These are phyloP conservation scores for Spheniscus mendiculus DNA, from an alignment of 2,113 vertebrate species.

Conservation along the genomic window DNA sequence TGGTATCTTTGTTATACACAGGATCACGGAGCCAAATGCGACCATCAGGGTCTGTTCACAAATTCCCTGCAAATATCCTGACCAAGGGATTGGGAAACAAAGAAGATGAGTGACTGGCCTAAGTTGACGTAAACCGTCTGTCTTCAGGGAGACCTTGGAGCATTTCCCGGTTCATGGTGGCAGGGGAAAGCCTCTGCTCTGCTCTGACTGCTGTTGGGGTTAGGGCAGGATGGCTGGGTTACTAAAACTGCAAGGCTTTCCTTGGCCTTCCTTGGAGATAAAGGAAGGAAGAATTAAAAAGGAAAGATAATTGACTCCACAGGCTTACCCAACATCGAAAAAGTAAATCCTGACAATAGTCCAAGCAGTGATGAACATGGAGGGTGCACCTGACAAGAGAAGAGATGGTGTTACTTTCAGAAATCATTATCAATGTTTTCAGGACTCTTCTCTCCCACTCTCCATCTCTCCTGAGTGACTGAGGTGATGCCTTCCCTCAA, in stretches of 20 bases:
- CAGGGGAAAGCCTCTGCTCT: neutral
- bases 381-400: constrained; percentile 83
- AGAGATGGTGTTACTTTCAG: neutral
- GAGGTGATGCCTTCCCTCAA: neutral
- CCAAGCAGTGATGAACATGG: constrained; percentile 88
- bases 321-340: constrained; percentile 85
- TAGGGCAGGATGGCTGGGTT: neutral
- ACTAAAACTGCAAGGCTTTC: neutral
- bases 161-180: rapidly evolving
- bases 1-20: neutral
- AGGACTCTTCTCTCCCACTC: neutral
- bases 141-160: neutral
- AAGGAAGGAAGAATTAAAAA: neutral
- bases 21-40: neutral
- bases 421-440: neutral
- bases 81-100: neutral
- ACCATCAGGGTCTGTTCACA: neutral
- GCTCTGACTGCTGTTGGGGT: neutral
- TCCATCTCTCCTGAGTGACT: neutral
- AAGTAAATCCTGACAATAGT: constrained; percentile 83
- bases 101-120: neutral
- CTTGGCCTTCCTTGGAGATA: neutral
- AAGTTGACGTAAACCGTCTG: rapidly evolving
- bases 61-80: neutral
- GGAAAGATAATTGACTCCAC: neutral